Evolutionary conservation across 2,797 vertebrate species (phyloP).

Genomic region (Poeciliopsis gracilis): DNA sequence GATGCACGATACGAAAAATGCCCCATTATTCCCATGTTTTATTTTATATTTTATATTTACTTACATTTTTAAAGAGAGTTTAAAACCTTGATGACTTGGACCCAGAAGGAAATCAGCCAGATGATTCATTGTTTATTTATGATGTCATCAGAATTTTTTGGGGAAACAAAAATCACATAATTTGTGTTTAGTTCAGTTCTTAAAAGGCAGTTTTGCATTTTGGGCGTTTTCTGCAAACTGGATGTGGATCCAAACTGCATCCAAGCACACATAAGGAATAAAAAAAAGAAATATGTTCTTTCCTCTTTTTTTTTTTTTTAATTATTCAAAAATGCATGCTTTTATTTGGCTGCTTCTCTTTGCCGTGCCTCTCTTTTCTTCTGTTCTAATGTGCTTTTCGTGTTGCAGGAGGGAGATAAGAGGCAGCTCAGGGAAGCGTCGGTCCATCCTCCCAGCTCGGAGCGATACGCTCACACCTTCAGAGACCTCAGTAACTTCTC

Average conservation of each 20-base stretch:
- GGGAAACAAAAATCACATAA: constrained; percentile 51
- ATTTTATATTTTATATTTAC: constrained; percentile 39
- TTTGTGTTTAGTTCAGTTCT: constrained; percentile 75
- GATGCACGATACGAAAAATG: too few relatives aligned
- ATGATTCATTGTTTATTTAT: constrained; percentile 70
- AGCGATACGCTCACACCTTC: constrained; percentile 91
- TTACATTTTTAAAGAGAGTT: constrained; percentile 50
- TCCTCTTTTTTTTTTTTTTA: not conserved
- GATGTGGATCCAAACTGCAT: constrained; percentile 15
- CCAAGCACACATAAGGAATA: constrained; percentile 34
- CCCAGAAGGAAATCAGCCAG: constrained; percentile 48
- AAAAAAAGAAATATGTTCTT: not conserved
- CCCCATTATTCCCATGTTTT: constrained; percentile 12
- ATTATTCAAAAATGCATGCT: not conserved
- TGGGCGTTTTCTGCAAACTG: constrained; percentile 39
- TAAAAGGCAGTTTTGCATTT: constrained; percentile 47
- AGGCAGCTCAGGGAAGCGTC: constrained; percentile 90
- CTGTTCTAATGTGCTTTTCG: constrained; percentile 20
- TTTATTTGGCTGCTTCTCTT: not conserved
- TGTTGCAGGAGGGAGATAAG: constrained; percentile 91
- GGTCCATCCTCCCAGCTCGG: constrained; percentile 90
- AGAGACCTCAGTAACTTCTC: constrained; percentile 97
- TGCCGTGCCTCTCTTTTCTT: not conserved
- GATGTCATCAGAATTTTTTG: constrained; percentile 61
- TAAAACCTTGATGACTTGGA: constrained; percentile 64